Conservation (phyloP, 2,797 vertebrate species). For the Coregonus sp. region DNA sequence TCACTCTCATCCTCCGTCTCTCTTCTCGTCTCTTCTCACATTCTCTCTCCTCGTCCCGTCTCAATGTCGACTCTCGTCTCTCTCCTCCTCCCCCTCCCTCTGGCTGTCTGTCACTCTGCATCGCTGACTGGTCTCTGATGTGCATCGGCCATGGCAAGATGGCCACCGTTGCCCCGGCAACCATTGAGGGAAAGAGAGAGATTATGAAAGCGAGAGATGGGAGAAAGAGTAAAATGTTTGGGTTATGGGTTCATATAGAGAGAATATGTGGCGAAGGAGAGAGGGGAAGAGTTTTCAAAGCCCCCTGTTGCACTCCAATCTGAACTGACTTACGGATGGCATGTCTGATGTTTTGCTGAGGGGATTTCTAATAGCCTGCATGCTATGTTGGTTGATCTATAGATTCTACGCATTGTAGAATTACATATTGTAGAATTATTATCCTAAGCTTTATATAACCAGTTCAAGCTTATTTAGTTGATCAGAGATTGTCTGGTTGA, state of each 20-base stretch:
- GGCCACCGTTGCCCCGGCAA: constrained; percentile 72
- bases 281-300: background rate
- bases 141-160: constrained; percentile 71
- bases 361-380: too few relatives aligned
- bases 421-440: too few relatives aligned
- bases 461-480: background rate
- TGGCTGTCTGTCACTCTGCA: constrained; percentile 64
- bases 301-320: too few relatives aligned
- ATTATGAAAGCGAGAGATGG: constrained; percentile 12
- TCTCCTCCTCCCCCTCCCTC: constrained; percentile 54
- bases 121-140: constrained; percentile 64
- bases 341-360: too few relatives aligned
- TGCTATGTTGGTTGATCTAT: too few relatives aligned
- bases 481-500: background rate
- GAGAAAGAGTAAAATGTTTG: constrained; percentile 41
- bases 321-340: too few relatives aligned
- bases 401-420: too few relatives aligned
- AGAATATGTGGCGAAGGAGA: constrained; percentile 38
- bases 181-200: constrained; percentile 49
- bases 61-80: too few relatives aligned
- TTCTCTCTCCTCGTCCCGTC: too few relatives aligned
- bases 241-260: constrained; percentile 43
- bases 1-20: too few relatives aligned
- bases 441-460: background rate
- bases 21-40: too few relatives aligned